Evolutionary conservation across 1,140 invertebrate genomes (phyloP).

Genomic region (Drosophila albomicans): DNA sequence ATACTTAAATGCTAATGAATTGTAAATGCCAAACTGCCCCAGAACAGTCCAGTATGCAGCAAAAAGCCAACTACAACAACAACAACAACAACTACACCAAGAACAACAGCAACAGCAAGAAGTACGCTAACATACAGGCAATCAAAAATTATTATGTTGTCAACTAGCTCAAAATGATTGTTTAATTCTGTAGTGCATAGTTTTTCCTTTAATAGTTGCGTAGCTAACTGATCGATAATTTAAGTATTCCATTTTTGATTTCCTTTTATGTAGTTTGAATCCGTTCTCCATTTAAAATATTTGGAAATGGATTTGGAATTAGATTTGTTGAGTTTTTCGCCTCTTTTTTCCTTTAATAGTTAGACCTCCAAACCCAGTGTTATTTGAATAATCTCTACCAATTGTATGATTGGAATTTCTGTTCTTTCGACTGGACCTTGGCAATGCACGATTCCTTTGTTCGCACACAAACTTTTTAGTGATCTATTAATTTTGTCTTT

Average conservation of each 20-base stretch:
- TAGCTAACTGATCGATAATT: constrained; percentile 6
- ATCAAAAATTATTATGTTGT: constrained; percentile 15
- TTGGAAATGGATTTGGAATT: background rate
- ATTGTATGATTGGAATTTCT: background rate
- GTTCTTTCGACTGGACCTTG: constrained; percentile 1
- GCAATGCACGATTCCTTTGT: constrained; percentile 19
- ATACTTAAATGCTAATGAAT: constrained; percentile 44
- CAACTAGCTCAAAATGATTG: constrained; percentile 15
- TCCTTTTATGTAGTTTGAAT: constrained; percentile 15
- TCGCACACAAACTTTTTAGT: constrained; percentile 13
- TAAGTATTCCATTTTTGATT: constrained; percentile 4
- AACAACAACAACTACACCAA: constrained; percentile 31
- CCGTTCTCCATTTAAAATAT: constrained; percentile 1
- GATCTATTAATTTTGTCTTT: constrained; percentile 2
- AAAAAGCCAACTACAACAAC: constrained; percentile 29
- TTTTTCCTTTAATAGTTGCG: constrained; percentile 5
- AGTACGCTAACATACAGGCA: constrained; percentile 39
- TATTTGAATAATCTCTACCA: constrained; percentile 1
- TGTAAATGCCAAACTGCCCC: constrained; percentile 46
- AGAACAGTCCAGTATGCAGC: constrained; percentile 47
- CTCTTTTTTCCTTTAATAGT: constrained; percentile 4
- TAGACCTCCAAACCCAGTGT: constrained; percentile 1
- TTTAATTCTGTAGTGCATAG: constrained; percentile 8
- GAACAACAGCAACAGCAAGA: constrained; percentile 29
- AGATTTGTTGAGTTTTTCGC: background rate